Evolutionary conservation across 2,113 vertebrate species (phyloP).

Genomic region (Porphyrio hochstetteri): DNA sequence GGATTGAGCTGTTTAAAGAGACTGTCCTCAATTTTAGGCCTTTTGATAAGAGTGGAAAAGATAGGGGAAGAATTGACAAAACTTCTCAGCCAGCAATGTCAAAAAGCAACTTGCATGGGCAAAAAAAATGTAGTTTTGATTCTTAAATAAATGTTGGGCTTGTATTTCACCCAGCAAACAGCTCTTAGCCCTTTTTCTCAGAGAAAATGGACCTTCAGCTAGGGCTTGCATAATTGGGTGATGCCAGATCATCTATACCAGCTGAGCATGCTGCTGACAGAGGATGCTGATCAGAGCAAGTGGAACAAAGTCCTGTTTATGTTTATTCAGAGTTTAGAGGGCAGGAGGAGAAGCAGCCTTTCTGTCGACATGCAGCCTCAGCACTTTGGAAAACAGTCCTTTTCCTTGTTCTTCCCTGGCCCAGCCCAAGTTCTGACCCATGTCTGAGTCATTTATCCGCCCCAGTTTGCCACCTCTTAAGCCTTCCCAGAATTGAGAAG

Average conservation of each 20-base stretch:
- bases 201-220: not conserved
- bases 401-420: slow-evolving; percentile 34
- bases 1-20: not conserved
- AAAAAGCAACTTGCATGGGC: not conserved
- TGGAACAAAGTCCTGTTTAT: not conserved
- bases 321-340: not conserved
- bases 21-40: not conserved
- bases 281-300: not conserved
- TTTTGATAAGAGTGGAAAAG: not conserved
- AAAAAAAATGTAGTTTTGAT: not conserved
- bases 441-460: not conserved
- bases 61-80: not conserved
- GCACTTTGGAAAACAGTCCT: not conserved
- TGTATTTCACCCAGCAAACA: not conserved
- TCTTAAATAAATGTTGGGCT: not conserved
- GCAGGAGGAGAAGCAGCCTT: not conserved
- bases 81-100: not conserved
- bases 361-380: accelerated
- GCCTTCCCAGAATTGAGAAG: not conserved
- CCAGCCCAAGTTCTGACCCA: not conserved
- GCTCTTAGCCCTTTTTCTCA: not conserved
- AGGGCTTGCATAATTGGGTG: not conserved
- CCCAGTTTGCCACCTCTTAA: not conserved
- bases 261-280: accelerated
- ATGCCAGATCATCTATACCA: not conserved